Conservation (phyloP, 2,888 invertebrate species). For the Lasiommata megera region DNA sequence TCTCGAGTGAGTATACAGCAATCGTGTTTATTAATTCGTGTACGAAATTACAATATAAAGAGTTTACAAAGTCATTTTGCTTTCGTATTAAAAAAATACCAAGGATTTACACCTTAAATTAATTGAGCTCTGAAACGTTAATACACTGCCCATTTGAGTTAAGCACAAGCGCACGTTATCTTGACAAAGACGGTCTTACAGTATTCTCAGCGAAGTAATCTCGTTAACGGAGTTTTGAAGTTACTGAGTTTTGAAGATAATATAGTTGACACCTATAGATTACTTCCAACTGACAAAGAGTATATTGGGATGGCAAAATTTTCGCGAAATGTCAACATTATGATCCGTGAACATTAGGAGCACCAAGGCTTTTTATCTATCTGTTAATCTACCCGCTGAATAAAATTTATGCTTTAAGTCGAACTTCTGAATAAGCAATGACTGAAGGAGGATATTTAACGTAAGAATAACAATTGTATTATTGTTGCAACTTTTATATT, state of each 20-base stretch:
- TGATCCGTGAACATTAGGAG: too few relatives aligned
- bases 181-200: not conserved
- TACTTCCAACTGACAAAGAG: not conserved
- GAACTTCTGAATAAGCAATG: too few relatives aligned
- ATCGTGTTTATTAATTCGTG: slow-evolving; percentile 26
- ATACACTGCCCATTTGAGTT: not conserved
- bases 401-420: too few relatives aligned
- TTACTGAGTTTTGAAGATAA: not conserved
- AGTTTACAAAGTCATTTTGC: slow-evolving; percentile 17
- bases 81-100: slow-evolving; percentile 12
- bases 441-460: too few relatives aligned
- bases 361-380: too few relatives aligned
- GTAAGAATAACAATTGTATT: too few relatives aligned
- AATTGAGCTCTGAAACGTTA: slow-evolving; percentile 14
- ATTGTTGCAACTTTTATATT: too few relatives aligned
- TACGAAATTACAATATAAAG: slow-evolving; percentile 26
- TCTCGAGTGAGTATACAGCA: slow-evolving; percentile 21
- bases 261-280: not conserved
- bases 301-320: too few relatives aligned
- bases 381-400: too few relatives aligned
- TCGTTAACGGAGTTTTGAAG: not conserved
- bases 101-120: slow-evolving; percentile 13
- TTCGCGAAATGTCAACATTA: too few relatives aligned
- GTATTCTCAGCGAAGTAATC: not conserved
- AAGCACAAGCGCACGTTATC: slow-evolving; percentile 8